Conservation (phyloP, 2,888 invertebrate genomes). For the Chelonus formosanus region DNA sequence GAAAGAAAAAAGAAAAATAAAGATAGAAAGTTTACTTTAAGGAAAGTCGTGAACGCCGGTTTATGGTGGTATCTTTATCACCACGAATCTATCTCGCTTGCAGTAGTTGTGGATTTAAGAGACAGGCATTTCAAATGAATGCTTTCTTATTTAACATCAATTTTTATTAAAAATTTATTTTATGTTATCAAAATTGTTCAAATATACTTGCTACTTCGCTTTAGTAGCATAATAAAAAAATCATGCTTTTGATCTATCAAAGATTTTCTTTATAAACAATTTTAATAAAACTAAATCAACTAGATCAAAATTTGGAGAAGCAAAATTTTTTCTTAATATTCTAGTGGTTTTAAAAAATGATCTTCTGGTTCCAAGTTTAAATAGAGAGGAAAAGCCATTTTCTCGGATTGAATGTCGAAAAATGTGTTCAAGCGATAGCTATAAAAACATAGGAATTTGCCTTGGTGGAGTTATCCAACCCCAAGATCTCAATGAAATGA, state of each 20-base stretch:
- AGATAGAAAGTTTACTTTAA: constrained; percentile 42
- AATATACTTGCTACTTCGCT: too few relatives aligned
- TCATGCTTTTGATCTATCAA: too few relatives aligned
- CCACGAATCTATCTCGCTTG: constrained; percentile 20
- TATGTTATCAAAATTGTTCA: constrained; percentile 5
- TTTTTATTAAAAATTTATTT: constrained; percentile 17
- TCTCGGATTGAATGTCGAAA: not conserved
- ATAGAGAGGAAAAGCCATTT: too few relatives aligned
- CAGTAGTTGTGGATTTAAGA: constrained; percentile 55
- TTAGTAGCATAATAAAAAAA: too few relatives aligned
- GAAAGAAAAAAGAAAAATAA: constrained; percentile 16
- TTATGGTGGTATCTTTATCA: constrained; percentile 34
- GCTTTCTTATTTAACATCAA: constrained; percentile 55
- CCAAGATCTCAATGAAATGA: constrained; percentile 19
- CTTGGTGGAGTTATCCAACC: constrained; percentile 30
- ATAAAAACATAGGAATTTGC: constrained; percentile 23
- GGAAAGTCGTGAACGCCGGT: constrained; percentile 45
- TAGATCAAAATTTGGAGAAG: not conserved
- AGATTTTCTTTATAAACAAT: too few relatives aligned
- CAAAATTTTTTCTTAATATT: too few relatives aligned
- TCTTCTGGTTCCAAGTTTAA: too few relatives aligned
- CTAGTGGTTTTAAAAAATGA: too few relatives aligned
- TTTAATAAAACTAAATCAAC: constrained; percentile 6
- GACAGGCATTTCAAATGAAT: constrained; percentile 61
- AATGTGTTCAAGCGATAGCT: constrained; percentile 9